These are phyloP conservation scores for Chironomus striatipennis DNA, from an alignment of 1,140 invertebrate genomes.

Conservation along the genomic window DNA sequence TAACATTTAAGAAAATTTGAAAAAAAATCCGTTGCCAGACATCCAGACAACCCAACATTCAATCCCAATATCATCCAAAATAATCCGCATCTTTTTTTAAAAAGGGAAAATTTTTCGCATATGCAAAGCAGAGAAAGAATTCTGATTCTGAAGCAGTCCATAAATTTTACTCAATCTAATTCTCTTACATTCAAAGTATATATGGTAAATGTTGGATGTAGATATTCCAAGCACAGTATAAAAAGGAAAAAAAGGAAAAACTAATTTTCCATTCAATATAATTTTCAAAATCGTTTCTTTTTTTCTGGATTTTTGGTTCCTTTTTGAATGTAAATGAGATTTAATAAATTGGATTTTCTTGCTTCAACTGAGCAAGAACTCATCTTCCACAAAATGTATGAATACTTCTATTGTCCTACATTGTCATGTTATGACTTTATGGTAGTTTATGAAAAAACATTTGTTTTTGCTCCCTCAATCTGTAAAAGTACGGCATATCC, in stretches of 20 bases:
- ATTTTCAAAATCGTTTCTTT: constrained; percentile 1
- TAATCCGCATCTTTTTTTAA: no score
- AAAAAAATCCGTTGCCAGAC: no score
- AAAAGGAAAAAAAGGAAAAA: not conserved
- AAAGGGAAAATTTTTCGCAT: no score
- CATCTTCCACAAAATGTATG: not conserved
- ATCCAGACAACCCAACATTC: no score
- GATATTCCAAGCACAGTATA: not conserved
- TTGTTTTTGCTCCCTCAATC: no score
- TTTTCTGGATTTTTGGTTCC: not conserved
- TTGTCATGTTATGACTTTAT: no score
- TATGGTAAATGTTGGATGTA: no score
- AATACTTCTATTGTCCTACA: not conserved
- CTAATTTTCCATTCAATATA: constrained; percentile 23
- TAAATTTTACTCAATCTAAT: not conserved
- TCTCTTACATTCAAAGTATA: not conserved
- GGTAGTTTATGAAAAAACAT: no score
- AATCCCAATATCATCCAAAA: no score
- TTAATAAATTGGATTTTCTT: not conserved
- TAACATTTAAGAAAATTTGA: no score
- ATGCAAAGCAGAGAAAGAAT: not conserved
- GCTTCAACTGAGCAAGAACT: not conserved
- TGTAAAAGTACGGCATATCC: no score
- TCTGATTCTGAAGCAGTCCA: not conserved
- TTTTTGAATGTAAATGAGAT: not conserved